Base-by-base conservation (phyloP, 1,140 invertebrate genomes). In the Pseudomyrmex sp. region DNA sequence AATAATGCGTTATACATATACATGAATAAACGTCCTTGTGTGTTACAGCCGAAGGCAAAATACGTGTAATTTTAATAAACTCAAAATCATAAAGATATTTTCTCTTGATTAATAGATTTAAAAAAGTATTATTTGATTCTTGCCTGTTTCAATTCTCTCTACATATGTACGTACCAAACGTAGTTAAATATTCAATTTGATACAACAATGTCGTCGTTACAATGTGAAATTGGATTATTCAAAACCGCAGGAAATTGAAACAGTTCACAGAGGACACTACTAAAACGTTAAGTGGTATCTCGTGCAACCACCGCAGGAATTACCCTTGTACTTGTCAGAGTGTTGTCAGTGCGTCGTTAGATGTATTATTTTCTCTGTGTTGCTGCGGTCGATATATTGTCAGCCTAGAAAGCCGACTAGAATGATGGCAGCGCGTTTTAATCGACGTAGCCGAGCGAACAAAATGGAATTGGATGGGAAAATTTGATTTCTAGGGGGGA, bases 391-490 rank as follows among this genome's bases (percentile, higher is more conserved):
- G 52, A 44, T 56, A 35, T 35, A 48, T 79, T 79, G 63, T 79
- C 35, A 54, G 44, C 15, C 76, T 35, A 35, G 35, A 13, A 20
- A 59, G 54, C 44, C 12, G 10, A 35, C 13, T 26, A 18, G 12
- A 20, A 77, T 69, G 65, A 79, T 46, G 63, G 44, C 52, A 46
- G 66, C 15, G 76, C 12, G 44, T 23, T 80, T 80, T 80, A 80
- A 80, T 80, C 54, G 66, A 79, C 68, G 54, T 79, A 79, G 35
- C 44, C 44, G 65, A 48, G 54, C 76, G 54, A 79, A 59, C 76
- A 48, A 79, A 79, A 79, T 79, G 76, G 20, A 79, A 79, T 79
- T 79, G 76, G 63, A 79, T 48, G 65, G 44, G 76, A 59, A 69
- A 79, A 79, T 79, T 79, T 79, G 76, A 79, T 79, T 70, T 79